Percentiles rank a stretch among this genome's conserved stretches.
phyloP scores from a whole-genome alignment of 2,113 vertebrate genomes.

The Romanogobio albipinnatus region DNA sequence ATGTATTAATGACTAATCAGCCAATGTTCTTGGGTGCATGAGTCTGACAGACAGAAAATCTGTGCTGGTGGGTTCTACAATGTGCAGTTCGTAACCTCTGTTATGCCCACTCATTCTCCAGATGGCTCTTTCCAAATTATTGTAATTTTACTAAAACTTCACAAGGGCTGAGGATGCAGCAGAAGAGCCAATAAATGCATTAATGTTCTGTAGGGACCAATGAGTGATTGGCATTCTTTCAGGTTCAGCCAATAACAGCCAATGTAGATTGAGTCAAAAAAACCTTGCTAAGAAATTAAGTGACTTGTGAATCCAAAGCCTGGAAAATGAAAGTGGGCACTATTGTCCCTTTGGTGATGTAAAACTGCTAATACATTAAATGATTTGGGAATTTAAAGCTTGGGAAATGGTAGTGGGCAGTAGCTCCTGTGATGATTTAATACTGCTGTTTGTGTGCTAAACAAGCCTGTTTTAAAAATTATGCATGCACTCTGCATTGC shows the following conservation, averaged over 20 bases:
- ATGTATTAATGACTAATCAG: conserved; percentile 18
- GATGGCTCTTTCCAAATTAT: conserved; percentile 31
- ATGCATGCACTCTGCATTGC: background rate
- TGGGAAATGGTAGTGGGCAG: background rate
- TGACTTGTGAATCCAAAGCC: background rate
- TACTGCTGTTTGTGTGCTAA: background rate
- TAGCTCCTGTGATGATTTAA: conserved; percentile 6
- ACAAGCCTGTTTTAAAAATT: background rate
- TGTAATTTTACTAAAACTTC: conserved; percentile 36
- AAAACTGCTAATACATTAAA: background rate
- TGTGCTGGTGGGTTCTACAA: background rate
- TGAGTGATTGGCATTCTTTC: conserved; percentile 45
- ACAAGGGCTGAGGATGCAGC: conserved; percentile 21
- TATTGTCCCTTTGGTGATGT: conserved; percentile 8
- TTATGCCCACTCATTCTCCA: conserved; percentile 13
- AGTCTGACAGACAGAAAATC: conserved; percentile 4
- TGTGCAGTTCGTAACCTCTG: conserved; percentile 25
- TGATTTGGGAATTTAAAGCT: background rate
- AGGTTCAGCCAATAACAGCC: background rate
- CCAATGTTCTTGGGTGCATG: background rate
- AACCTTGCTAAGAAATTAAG: background rate
- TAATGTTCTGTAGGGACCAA: conserved; percentile 27
- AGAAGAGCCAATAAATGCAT: conserved; percentile 47
- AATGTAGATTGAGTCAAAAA: background rate
- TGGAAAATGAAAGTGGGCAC: background rate